A percentile compares a stretch with the other conserved stretches of the same genome.
phyloP scores from a whole-genome alignment of 2,113 vertebrate genomes.

The Cebus imitator region DNA sequence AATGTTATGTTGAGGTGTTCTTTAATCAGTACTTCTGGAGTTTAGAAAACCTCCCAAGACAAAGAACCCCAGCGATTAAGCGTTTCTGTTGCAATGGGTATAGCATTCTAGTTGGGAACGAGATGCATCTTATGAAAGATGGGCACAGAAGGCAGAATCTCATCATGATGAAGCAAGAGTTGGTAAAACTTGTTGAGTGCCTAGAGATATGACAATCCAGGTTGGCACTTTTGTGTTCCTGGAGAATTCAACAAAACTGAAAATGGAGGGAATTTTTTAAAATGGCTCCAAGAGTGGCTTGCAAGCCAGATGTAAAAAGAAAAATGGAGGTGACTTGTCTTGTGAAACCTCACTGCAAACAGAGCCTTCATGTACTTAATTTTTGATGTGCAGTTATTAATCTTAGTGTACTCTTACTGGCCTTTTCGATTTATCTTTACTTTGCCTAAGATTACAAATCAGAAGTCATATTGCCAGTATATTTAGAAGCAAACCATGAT shows the following conservation, averaged over 20 bases:
- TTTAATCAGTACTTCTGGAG: not conserved
- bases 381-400: conserved; percentile 59
- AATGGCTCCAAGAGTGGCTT: conserved; percentile 81
- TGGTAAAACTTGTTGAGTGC: not conserved
- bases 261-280: conserved; percentile 83
- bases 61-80: not conserved
- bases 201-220: conserved; percentile 79
- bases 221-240: conserved; percentile 80
- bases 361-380: conserved; percentile 78
- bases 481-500: conserved; percentile 11
- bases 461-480: not conserved
- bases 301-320: conserved; percentile 82
- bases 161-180: not conserved
- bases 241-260: conserved; percentile 83
- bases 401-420: not conserved
- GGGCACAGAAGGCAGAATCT: not conserved
- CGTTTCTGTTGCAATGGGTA: not conserved
- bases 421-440: not conserved
- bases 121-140: not conserved
- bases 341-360: conserved; percentile 79
- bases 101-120: not conserved
- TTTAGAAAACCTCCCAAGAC: not conserved
- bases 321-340: conserved; percentile 82
- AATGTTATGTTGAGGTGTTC: not conserved
- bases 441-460: not conserved